Percentiles rank a stretch among this genome's conserved stretches.
Evolutionary conservation across 2,888 invertebrate species (phyloP).

Genomic region (Drosophila testacea): DNA sequence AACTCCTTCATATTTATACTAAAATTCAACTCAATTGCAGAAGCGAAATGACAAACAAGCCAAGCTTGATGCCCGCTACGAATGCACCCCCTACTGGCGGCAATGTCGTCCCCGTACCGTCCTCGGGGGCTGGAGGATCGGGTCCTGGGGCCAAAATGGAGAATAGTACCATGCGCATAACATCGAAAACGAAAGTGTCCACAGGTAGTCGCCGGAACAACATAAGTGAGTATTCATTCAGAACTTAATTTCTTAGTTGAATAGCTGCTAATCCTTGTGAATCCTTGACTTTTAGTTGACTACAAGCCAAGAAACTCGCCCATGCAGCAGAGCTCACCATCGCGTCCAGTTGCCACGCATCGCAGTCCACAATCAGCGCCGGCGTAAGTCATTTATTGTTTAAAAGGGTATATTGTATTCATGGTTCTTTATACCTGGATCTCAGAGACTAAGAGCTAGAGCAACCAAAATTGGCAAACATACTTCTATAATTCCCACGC

Average conservation of each 20-base stretch:
- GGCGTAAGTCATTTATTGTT: slow-evolving; percentile 75
- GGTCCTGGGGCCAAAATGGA: slow-evolving; percentile 71
- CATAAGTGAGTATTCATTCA: slow-evolving; percentile 76
- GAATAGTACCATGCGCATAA: slow-evolving; percentile 87
- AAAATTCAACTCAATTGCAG: slow-evolving; percentile 34
- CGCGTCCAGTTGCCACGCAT: slow-evolving; percentile 78
- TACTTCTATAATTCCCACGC: too few relatives aligned
- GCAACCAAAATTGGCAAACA: too few relatives aligned
- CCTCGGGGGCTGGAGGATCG: slow-evolving; percentile 8
- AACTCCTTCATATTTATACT: too few relatives aligned
- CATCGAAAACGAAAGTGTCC: slow-evolving; percentile 88
- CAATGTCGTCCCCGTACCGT: slow-evolving; percentile 51
- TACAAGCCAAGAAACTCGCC: slow-evolving; percentile 87
- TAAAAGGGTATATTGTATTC: too few relatives aligned
- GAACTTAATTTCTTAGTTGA: background rate
- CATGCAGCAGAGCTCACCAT: slow-evolving; percentile 87
- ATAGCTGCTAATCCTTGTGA: slow-evolving; percentile 20
- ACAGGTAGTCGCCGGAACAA: slow-evolving; percentile 86
- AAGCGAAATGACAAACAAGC: slow-evolving; percentile 84
- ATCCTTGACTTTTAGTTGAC: slow-evolving; percentile 78
- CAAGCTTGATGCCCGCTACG: slow-evolving; percentile 67
- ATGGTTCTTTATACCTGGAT: too few relatives aligned
- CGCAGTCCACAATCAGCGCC: slow-evolving; percentile 85
- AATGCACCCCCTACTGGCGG: slow-evolving; percentile 37
- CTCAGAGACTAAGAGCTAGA: too few relatives aligned